Percentiles rank a stretch among this genome's conserved stretches.
phyloP scores from a whole-genome alignment of 37 sponge, comb jelly and placozoan species.

The Bolinopsis microptera region DNA sequence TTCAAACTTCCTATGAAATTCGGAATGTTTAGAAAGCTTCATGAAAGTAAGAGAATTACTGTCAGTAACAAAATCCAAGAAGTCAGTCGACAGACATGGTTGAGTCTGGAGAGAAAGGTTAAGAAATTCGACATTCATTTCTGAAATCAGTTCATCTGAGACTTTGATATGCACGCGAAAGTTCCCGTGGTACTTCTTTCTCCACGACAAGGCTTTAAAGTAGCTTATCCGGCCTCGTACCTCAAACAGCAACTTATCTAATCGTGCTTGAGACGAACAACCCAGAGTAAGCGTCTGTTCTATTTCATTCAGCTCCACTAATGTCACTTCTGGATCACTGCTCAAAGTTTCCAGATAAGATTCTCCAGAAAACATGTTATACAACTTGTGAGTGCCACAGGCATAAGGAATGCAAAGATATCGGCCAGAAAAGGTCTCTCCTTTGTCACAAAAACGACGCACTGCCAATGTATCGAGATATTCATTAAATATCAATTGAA shows the following conservation, averaged over 20 bases:
- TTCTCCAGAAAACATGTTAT: neutral
- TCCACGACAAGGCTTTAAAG: neutral
- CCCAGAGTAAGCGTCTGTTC: neutral
- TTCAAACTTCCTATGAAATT: neutral
- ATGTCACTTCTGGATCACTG: neutral
- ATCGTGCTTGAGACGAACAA: neutral
- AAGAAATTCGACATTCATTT: neutral
- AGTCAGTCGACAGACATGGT: neutral
- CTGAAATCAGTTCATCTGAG: neutral
- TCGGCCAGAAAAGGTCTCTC: no score
- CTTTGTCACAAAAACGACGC: no score
- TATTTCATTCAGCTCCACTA: neutral
- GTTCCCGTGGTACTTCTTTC: neutral
- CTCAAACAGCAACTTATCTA: neutral
- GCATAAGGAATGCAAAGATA: neutral
- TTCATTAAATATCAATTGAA: neutral
- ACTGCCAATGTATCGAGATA: neutral
- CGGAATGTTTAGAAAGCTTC: neutral
- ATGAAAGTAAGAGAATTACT: neutral
- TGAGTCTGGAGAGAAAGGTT: neutral
- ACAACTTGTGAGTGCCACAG: neutral
- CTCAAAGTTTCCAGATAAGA: neutral
- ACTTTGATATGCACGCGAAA: neutral
- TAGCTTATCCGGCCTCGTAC: neutral
- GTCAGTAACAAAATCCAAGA: neutral